phyloP scores from a whole-genome alignment of 2,113 vertebrate species.

The Ornithorhynchus anatinus region DNA sequence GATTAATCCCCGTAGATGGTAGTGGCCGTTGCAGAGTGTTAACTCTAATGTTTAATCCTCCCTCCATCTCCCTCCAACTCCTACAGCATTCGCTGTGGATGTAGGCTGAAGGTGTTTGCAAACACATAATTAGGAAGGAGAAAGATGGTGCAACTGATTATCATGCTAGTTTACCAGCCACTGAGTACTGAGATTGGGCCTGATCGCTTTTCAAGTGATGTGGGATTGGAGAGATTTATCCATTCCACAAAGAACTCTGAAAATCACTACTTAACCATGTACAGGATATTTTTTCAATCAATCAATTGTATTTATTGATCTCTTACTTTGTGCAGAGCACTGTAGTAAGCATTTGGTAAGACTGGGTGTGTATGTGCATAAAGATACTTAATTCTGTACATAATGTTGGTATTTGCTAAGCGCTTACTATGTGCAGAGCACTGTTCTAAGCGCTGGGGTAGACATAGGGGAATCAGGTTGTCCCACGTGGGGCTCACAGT shows the following conservation, averaged over 20 bases:
- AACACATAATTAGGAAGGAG: neutral
- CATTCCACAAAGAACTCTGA: constrained; percentile 7
- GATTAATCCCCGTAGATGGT: too few relatives aligned
- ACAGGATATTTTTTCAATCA: too few relatives aligned
- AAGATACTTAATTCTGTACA: too few relatives aligned
- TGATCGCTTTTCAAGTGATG: constrained; percentile 12
- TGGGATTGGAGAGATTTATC: neutral
- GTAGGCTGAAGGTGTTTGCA: constrained; percentile 17
- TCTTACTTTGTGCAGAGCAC: too few relatives aligned
- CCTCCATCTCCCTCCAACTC: neutral
- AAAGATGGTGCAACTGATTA: neutral
- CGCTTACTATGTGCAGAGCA: too few relatives aligned
- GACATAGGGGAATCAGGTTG: too few relatives aligned
- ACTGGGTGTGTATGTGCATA: neutral
- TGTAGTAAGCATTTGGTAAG: too few relatives aligned
- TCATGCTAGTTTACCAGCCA: neutral
- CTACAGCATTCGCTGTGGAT: neutral
- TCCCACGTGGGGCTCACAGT: too few relatives aligned
- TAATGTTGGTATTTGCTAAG: neutral
- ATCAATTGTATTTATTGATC: too few relatives aligned
- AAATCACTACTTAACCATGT: neutral
- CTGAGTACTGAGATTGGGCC: neutral
- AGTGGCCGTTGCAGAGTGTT: too few relatives aligned
- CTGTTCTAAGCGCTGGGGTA: too few relatives aligned
- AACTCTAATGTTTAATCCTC: neutral